These are phyloP conservation scores for Biston stratarius DNA, from an alignment of 2,888 invertebrate species.

Conservation along the genomic window DNA sequence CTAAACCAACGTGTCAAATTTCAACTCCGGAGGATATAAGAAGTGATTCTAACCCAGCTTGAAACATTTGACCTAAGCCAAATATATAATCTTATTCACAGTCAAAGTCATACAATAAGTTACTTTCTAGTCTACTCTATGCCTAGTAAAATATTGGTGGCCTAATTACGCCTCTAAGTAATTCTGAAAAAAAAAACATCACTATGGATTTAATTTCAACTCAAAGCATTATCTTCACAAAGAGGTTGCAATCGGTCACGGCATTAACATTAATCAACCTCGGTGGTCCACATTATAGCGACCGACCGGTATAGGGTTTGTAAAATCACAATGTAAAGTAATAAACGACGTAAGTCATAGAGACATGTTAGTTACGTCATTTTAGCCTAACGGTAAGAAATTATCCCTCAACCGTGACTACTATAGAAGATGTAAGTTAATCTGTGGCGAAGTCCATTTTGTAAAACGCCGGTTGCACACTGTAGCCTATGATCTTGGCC, in stretches of 20 bases:
- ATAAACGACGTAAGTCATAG: constrained; percentile 18
- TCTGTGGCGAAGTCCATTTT: constrained; percentile 52
- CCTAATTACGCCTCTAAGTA: too few relatives aligned
- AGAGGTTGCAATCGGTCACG: constrained; percentile 60
- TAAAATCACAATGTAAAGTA: constrained; percentile 43
- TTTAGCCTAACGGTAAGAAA: constrained; percentile 43
- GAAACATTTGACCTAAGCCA: not conserved
- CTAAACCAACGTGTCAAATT: not conserved
- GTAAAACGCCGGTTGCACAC: constrained; percentile 57
- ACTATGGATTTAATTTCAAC: constrained; percentile 46
- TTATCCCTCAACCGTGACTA: constrained; percentile 50
- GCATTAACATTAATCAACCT: constrained; percentile 58
- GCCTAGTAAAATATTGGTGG: too few relatives aligned
- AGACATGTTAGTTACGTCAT: constrained; percentile 23
- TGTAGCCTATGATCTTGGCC: constrained; percentile 42
- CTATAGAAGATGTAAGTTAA: constrained; percentile 22
- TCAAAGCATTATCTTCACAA: constrained; percentile 57
- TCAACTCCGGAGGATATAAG: not conserved
- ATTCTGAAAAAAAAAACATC: too few relatives aligned
- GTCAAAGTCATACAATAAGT: too few relatives aligned
- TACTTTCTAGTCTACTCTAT: too few relatives aligned
- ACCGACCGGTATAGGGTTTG: constrained; percentile 67
- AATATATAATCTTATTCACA: too few relatives aligned
- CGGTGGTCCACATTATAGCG: constrained; percentile 67
- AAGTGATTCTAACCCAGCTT: not conserved